These are phyloP conservation scores for Neocrepidodera transversa DNA, from an alignment of 2,888 invertebrate genomes.

Conservation along the genomic window DNA sequence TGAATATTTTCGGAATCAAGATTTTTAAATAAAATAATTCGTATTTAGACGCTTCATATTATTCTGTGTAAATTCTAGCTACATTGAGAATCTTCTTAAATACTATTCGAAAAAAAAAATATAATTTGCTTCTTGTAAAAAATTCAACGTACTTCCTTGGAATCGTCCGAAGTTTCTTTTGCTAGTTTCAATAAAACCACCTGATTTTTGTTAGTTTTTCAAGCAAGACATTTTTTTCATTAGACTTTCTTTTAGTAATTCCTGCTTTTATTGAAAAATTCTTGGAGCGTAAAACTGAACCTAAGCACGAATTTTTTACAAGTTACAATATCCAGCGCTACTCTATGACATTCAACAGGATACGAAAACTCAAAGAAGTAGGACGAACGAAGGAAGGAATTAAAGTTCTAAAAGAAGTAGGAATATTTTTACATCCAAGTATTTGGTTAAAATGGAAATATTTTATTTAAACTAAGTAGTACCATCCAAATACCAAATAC, in stretches of 20 bases:
- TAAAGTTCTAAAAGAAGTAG: too few relatives aligned
- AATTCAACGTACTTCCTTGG: not conserved
- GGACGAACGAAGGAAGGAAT: constrained; percentile 24
- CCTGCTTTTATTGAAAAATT: constrained; percentile 52
- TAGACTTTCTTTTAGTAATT: constrained; percentile 48
- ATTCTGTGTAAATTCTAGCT: too few relatives aligned
- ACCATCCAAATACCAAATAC: too few relatives aligned
- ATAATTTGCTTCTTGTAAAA: too few relatives aligned
- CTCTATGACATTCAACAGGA: constrained; percentile 50
- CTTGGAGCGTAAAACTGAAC: constrained; percentile 52
- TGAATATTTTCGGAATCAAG: too few relatives aligned
- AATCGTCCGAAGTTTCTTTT: constrained; percentile 32
- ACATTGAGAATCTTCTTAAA: too few relatives aligned
- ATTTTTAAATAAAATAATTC: too few relatives aligned
- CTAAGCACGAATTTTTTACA: constrained; percentile 50
- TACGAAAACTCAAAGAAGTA: constrained; percentile 31
- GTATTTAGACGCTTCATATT: too few relatives aligned
- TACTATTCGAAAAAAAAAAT: too few relatives aligned
- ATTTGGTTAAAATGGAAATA: too few relatives aligned
- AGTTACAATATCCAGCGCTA: constrained; percentile 48
- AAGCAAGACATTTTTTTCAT: constrained; percentile 54
- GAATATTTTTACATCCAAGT: too few relatives aligned
- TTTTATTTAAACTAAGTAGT: too few relatives aligned
- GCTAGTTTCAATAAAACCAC: constrained; percentile 49
- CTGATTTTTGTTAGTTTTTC: constrained; percentile 50